Base-by-base conservation (phyloP, 2,888 invertebrate species). In the Andricus curvator region DNA sequence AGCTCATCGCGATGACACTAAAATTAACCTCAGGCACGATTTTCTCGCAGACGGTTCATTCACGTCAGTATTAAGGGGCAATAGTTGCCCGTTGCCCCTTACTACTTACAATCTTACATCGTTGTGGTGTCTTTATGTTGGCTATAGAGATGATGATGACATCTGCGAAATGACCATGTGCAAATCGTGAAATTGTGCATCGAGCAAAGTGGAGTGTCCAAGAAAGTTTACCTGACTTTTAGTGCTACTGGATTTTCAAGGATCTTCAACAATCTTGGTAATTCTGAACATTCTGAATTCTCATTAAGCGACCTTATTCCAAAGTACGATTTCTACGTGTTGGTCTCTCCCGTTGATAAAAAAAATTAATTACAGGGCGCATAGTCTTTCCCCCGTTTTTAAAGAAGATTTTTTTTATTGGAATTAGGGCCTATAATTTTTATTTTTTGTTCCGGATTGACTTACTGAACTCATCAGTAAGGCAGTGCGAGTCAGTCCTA, bases 31-130 rank as follows among this genome's bases (percentile, higher is more conserved):
- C 66, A 48, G 51, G 78, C 66, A 66, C 65, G 44, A 78, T 65
- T 78, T 66, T 78, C 78, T 78, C 41, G 64, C 51, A 51, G 78
- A 65, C 51, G 44, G 78, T 78, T 78, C 78, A 77, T 77, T 77
- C 64, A 77, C 64, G 77, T 77, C 64, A 17, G 60, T 62, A 37
- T 0, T 37, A 8, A 37, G 37, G 37, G 37, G 37, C 37, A 37
- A 37, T 37, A 37, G 37, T 37, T 37, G 37, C 37, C 37, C 37
- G 8, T 37, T 37, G 37, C 37, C 37, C 37, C 37, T 8, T 37
- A 37, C 37, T 37, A 37, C 37, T 37, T 9, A n/a, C n/a, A n/a
- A n/a, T n/a, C n/a, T n/a, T n/a, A 37, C 37, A 37, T 37, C 37
- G 9, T 37, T 29, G 29, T 20, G 48, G 48, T 48, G 70, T 56